Evolutionary conservation across 2,888 invertebrate species (phyloP).

Genomic region (Phymatocera aterrima): DNA sequence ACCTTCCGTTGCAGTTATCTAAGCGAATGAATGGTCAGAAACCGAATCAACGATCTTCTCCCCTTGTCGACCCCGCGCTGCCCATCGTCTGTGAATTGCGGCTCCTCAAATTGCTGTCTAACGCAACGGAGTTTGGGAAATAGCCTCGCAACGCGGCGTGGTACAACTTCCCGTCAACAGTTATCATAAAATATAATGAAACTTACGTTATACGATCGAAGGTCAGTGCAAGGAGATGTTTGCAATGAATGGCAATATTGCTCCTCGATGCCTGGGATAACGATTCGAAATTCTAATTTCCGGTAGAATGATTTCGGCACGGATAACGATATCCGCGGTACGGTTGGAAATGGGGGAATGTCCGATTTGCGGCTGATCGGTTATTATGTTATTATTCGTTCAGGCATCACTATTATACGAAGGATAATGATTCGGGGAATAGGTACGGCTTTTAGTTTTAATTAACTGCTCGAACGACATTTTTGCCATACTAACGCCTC

Average conservation of each 20-base stretch:
- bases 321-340: background rate
- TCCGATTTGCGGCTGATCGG: background rate
- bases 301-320: background rate
- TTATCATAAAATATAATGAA: background rate
- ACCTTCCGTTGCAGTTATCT: constrained; percentile 3
- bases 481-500: background rate
- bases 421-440: background rate
- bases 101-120: background rate
- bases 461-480: background rate
- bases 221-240: background rate
- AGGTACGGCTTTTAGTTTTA: background rate
- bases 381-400: background rate
- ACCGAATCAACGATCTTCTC: background rate
- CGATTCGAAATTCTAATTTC: background rate
- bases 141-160: background rate
- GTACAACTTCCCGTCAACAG: background rate
- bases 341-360: background rate
- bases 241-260: background rate
- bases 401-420: background rate
- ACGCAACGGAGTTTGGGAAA: background rate
- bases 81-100: no score
- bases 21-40: constrained; percentile 5
- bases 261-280: background rate
- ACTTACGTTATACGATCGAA: background rate
- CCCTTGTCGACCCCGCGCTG: no score